These are phyloP conservation scores for Styela clava DNA, from an alignment of 23 tunicate species.

Conservation along the genomic window DNA sequence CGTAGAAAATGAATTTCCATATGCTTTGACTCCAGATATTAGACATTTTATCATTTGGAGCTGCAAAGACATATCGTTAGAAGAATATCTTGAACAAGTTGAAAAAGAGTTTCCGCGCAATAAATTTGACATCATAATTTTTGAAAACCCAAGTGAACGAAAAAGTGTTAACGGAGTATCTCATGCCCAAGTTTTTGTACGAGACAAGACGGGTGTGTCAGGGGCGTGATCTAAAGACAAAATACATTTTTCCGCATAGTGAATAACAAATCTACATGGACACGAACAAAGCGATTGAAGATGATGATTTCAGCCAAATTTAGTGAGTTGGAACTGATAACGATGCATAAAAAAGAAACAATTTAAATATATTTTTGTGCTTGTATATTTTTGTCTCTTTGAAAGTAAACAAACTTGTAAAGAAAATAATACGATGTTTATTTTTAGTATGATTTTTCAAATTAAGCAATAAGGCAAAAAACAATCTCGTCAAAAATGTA, in stretches of 20 bases:
- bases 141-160: constrained; percentile 3
- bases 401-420: no score
- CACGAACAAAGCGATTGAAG: no score
- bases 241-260: not conserved
- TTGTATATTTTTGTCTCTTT: no score
- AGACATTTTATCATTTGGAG: constrained; percentile 34
- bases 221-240: not conserved
- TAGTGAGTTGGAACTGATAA: no score
- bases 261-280: no score
- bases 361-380: no score
- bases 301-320: no score
- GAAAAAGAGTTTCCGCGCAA: constrained; percentile 14
- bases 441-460: no score
- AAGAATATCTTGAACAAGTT: not conserved
- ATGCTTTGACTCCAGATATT: constrained; percentile 27
- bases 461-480: no score
- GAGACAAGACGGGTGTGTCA: not conserved
- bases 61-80: constrained; percentile 1
- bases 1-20: constrained; percentile 45
- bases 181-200: constrained; percentile 22
- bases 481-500: no score
- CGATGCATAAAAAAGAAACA: no score
- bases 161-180: constrained; percentile 18
- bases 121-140: constrained; percentile 10
- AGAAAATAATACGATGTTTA: no score